A percentile compares a stretch with the other conserved stretches of the same genome.
Evolutionary conservation across 2,113 vertebrate genomes (phyloP).

Genomic region (Lagopus muta): DNA sequence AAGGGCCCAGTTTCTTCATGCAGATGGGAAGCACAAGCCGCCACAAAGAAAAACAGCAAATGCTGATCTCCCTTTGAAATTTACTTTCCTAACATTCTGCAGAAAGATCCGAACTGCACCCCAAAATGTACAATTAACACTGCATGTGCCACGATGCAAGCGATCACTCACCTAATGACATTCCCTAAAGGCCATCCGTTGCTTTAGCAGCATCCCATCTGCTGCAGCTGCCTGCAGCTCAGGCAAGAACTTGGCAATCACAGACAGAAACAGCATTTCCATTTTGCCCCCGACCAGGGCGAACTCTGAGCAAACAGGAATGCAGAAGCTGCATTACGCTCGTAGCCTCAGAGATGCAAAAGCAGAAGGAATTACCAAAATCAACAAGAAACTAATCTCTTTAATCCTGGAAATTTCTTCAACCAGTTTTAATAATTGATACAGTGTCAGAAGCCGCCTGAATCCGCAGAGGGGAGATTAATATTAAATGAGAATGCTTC

Average conservation of each 20-base stretch:
- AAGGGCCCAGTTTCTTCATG: background rate
- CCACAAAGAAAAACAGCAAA: background rate
- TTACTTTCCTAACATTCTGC: background rate
- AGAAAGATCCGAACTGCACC: background rate
- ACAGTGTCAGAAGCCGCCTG: constrained; percentile 33
- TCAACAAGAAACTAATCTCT: constrained; percentile 42
- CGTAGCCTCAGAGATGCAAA: background rate
- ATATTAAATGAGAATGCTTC: constrained; percentile 47
- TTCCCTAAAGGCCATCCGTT: background rate
- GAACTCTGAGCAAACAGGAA: background rate
- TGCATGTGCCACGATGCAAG: background rate
- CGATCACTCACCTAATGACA: background rate
- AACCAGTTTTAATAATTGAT: constrained; percentile 72
- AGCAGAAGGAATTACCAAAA: constrained; percentile 7
- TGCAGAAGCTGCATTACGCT: background rate
- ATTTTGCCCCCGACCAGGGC: background rate
- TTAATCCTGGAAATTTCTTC: constrained; percentile 49
- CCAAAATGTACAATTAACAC: accelerated
- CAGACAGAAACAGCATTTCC: background rate
- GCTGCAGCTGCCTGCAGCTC: background rate
- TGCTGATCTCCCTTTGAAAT: background rate
- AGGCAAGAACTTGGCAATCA: background rate
- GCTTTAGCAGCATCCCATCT: background rate
- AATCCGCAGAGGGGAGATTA: constrained; percentile 24
- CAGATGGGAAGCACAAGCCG: background rate